These are phyloP conservation scores for Leptodirus hochenwartii DNA, from an alignment of 2,888 invertebrate species.

Conservation along the genomic window DNA sequence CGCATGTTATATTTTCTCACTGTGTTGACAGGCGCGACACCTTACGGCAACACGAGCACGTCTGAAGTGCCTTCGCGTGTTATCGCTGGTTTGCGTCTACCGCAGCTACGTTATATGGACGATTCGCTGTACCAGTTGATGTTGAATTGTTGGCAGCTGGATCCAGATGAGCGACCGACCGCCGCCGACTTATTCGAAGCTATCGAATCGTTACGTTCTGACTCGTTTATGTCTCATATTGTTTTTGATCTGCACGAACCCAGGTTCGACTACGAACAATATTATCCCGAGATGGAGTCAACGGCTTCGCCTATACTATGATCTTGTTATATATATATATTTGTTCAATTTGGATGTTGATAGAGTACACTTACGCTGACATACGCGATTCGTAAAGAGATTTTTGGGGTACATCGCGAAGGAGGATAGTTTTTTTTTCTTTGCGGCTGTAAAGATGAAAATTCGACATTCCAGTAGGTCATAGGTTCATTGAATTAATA, in stretches of 20 bases:
- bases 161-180: slow-evolving; percentile 60
- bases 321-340: too few relatives aligned
- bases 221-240: too few relatives aligned
- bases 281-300: slow-evolving; percentile 24
- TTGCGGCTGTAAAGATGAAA: too few relatives aligned
- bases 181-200: slow-evolving; percentile 36
- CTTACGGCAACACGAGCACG: slow-evolving; percentile 48
- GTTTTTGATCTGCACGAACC: too few relatives aligned
- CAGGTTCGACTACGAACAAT: slow-evolving; percentile 25
- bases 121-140: slow-evolving; percentile 69
- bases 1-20: slow-evolving; percentile 2
- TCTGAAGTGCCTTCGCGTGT: slow-evolving; percentile 50
- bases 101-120: slow-evolving; percentile 54
- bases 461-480: too few relatives aligned
- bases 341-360: too few relatives aligned
- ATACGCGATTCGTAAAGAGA: too few relatives aligned
- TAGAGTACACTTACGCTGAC: too few relatives aligned
- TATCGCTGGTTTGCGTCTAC: slow-evolving; percentile 48
- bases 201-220: slow-evolving; percentile 9
- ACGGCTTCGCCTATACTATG: too few relatives aligned
- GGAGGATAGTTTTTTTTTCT: too few relatives aligned
- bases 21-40: slow-evolving; percentile 41
- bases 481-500: too few relatives aligned
- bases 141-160: slow-evolving; percentile 69
- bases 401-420: too few relatives aligned